Conservation (phyloP, 2,797 vertebrate species). For the Bufotes viridis region DNA sequence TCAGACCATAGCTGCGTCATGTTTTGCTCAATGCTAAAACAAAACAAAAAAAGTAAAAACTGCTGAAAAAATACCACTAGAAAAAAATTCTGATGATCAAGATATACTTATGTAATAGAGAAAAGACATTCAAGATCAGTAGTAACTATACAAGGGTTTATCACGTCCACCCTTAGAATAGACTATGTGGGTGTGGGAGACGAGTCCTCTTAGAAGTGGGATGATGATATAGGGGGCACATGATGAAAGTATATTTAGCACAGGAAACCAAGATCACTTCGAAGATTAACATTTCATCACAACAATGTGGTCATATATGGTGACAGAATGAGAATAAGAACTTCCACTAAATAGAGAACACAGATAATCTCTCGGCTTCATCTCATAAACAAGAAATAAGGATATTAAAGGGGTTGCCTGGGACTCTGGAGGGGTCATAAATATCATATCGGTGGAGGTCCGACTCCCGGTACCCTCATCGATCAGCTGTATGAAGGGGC, state of each 20-base stretch:
- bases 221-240: background rate
- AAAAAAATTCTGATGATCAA: background rate
- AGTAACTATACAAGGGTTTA: background rate
- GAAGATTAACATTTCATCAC: background rate
- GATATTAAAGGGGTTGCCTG: too few species aligned
- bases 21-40: background rate
- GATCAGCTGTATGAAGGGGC: too few species aligned
- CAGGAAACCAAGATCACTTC: too few species aligned
- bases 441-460: too few species aligned
- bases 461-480: too few species aligned
- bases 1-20: too few species aligned
- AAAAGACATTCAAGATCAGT: background rate
- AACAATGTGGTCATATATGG: background rate
- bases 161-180: background rate
- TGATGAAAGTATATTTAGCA: background rate
- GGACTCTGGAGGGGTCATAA: too few species aligned
- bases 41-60: background rate
- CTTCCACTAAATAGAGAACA: too few species aligned
- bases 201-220: background rate
- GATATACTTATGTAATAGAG: background rate
- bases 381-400: too few species aligned
- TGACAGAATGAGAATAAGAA: too few species aligned
- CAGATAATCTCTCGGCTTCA: too few species aligned
- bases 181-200: slow-evolving; percentile 10
- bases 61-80: background rate